Base-by-base conservation (phyloP, 2,888 invertebrate genomes). In the Helobdella robusta region DNA sequence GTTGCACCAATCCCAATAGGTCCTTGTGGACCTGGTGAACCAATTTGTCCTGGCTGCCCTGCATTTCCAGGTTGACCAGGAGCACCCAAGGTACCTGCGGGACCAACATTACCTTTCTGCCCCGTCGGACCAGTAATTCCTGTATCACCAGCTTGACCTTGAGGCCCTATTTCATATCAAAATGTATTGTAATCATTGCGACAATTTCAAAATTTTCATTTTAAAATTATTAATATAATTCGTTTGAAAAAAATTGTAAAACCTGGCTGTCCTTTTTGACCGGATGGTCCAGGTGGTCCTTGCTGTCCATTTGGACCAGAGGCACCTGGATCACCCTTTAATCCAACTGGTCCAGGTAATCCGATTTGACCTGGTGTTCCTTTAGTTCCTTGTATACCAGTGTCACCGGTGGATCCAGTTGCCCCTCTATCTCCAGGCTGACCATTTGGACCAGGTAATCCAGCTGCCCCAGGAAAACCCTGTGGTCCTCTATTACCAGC, bases 51-150 rank as follows among this genome's bases (percentile, higher is more conserved):
- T n/a, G 60, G 28, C 28, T 32, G 28, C 28, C 67, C 67, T 36
- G 32, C 25, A 5, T 11, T 23, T 32, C 65, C 66, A 18, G 56
- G 48, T 20, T 34, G 66, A 20, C 68, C 68, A 3, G 48, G 63
- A 11, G 23, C 30, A 28, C 68, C 68, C 20, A 65, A 30, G 18
- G 20, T 15, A 20, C 62, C 54, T 35, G 72, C 71, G 18, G 65
- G 67, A 34, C 73, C 73, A 46, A 68, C 74, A 71, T 50, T 63
- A 23, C 50, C 59, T 61, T 40, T 35, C 25, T 59, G 46, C n/a
- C 69, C 69, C n/a, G 66, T 15, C 11, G 66, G 58, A 18, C 66
- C 66, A 11, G n/a, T 3, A 48, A 34, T 34, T 35, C 65, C 65
- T 18, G 48, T n/a, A n/a, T 18, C n/a, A 20, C 68, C 68, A 18